A percentile compares a stretch with the other conserved stretches of the same genome.
These are phyloP conservation scores for Nasonia vitripennis DNA, from an alignment of 1,140 invertebrate genomes.

Conservation along the genomic window DNA sequence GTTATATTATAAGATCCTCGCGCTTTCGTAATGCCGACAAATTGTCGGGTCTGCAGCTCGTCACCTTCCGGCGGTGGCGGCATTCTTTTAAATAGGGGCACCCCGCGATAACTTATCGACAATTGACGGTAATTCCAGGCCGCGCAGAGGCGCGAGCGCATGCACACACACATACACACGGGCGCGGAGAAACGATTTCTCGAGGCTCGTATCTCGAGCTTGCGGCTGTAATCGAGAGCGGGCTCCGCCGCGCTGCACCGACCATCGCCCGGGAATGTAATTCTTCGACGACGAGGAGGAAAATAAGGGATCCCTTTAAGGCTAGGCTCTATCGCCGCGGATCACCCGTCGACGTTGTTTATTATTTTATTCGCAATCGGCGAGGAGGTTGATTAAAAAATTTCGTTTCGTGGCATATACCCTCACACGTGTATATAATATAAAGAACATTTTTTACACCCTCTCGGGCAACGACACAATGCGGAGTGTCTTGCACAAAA, in stretches of 20 bases:
- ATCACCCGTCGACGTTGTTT: conserved; percentile 14
- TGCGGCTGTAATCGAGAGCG: conserved; percentile 39
- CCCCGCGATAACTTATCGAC: conserved; percentile 66
- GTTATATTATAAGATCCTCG: conserved; percentile 24
- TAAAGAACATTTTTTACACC: no score
- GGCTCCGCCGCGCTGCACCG: not conserved
- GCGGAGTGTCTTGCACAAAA: not conserved
- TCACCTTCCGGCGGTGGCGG: conserved; percentile 61
- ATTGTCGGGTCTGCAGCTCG: conserved; percentile 62
- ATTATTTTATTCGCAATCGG: conserved; percentile 4
- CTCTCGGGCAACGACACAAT: not conserved
- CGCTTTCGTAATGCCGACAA: conserved; percentile 62
- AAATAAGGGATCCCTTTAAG: conserved; percentile 37
- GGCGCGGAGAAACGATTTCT: conserved; percentile 52
- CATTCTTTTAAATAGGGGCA: conserved; percentile 63
- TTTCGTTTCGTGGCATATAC: not conserved
- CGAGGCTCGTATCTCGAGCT: conserved; percentile 22
- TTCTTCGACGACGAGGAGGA: conserved; percentile 17
- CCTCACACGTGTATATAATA: no score
- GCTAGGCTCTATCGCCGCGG: not conserved
- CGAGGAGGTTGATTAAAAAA: conserved; percentile 32
- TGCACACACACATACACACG: not conserved
- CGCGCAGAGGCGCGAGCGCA: conserved; percentile 31
- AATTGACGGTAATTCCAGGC: conserved; percentile 64
- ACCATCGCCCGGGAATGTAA: conserved; percentile 40